Evolutionary conservation across 2,797 vertebrate genomes (phyloP).

Genomic region (Sebastes vulpes): DNA sequence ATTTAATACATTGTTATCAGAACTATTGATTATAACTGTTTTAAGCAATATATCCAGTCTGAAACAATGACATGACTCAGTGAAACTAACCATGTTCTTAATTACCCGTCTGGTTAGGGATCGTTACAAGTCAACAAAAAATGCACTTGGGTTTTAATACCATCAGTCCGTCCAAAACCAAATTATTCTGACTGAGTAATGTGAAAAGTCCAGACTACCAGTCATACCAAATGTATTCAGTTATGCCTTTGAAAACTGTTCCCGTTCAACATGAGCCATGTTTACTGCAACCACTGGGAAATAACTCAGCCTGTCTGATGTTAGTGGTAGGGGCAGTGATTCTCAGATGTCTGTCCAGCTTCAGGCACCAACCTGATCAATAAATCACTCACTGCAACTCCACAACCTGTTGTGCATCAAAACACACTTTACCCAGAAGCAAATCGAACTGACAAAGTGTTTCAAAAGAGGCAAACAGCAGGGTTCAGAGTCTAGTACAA

Average conservation of each 20-base stretch:
- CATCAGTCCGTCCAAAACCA: conserved; percentile 44
- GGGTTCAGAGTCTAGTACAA: not conserved
- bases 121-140: conserved; percentile 26
- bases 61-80: conserved; percentile 17
- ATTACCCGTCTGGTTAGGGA: not conserved
- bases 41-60: not conserved
- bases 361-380: conserved; percentile 57
- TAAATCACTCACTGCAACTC: conserved; percentile 59
- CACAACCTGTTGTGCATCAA: conserved; percentile 55
- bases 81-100: conserved; percentile 3
- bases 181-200: conserved; percentile 40
- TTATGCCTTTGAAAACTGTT: conserved; percentile 38
- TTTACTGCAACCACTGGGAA: conserved; percentile 58
- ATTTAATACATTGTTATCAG: not conserved
- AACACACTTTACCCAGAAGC: conserved; percentile 47
- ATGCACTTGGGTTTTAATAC: conserved; percentile 6
- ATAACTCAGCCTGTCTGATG: conserved; percentile 42
- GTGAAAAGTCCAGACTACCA: conserved; percentile 44
- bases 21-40: not conserved
- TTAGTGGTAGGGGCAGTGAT: conserved; percentile 20
- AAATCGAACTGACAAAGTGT: conserved; percentile 24
- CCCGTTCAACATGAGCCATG: conserved; percentile 44
- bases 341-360: conserved; percentile 75
- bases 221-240: conserved; percentile 48
- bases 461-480: not conserved